These are phyloP conservation scores for Nasonia vitripennis DNA, from an alignment of 1,140 invertebrate genomes.

Conservation along the genomic window DNA sequence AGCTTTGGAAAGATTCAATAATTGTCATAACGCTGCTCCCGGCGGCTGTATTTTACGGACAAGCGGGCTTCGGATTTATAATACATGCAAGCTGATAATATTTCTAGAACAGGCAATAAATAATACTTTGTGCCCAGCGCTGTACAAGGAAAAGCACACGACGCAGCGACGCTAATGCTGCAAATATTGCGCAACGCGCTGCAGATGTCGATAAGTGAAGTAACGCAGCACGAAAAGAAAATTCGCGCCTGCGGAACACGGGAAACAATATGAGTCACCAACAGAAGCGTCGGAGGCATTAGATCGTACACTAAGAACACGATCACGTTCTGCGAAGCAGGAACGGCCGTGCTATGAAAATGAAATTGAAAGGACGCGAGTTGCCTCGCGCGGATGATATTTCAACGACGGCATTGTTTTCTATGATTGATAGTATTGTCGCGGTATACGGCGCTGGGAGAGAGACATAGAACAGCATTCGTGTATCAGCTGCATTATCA, in stretches of 20 bases:
- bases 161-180: no score
- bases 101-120: no score
- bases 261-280: neutral
- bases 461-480: neutral
- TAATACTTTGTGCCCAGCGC: no score
- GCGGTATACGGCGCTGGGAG: no score
- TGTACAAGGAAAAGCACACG: no score
- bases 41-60: no score
- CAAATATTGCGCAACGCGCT: no score
- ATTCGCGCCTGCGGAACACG: neutral
- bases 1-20: neutral
- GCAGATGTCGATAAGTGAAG: no score
- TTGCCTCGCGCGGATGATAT: neutral
- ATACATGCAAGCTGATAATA: no score
- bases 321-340: neutral
- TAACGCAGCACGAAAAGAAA: no score
- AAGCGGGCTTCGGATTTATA: neutral
- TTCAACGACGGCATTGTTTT: slow-evolving; percentile 12
- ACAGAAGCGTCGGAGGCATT: neutral
- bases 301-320: neutral
- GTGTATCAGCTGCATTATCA: slow-evolving; percentile 13
- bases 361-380: neutral
- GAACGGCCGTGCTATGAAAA: neutral
- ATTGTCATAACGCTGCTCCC: neutral
- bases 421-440: neutral